phyloP scores from a whole-genome alignment of 1,140 invertebrate genomes.

The Euwallacea fornicatus region DNA sequence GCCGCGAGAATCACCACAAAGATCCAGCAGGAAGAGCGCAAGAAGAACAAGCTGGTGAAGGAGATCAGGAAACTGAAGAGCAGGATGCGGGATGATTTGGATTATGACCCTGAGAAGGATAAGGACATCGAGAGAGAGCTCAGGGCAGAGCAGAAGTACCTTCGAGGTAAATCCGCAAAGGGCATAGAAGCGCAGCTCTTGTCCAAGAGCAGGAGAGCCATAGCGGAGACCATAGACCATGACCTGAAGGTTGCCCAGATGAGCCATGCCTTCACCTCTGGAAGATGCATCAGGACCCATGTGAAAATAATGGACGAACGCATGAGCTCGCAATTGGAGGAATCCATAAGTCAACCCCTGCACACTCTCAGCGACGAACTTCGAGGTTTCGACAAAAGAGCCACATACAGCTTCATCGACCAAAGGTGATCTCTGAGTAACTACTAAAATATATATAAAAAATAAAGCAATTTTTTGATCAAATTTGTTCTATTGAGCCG shows the following conservation, averaged over 20 bases:
- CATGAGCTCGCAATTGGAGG: slow-evolving; percentile 53
- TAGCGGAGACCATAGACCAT: slow-evolving; percentile 54
- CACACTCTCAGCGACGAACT: slow-evolving; percentile 62
- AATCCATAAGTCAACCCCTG: slow-evolving; percentile 60
- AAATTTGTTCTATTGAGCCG: slow-evolving; percentile 1
- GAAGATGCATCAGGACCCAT: slow-evolving; percentile 44
- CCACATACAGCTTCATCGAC: slow-evolving; percentile 61
- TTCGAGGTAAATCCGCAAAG: slow-evolving; percentile 72
- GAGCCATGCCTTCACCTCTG: slow-evolving; percentile 50
- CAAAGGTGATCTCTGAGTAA: slow-evolving; percentile 59
- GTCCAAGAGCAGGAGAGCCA: slow-evolving; percentile 62
- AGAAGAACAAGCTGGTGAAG: slow-evolving; percentile 44
- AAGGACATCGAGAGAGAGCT: slow-evolving; percentile 48
- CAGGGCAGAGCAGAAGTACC: slow-evolving; percentile 56
- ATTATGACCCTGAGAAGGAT: slow-evolving; percentile 45
- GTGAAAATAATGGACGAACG: slow-evolving; percentile 55
- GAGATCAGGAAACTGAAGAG: slow-evolving; percentile 47
- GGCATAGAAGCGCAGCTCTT: slow-evolving; percentile 69
- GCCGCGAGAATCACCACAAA: slow-evolving; percentile 45
- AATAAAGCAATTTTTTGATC: background rate
- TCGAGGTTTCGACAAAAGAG: slow-evolving; percentile 63
- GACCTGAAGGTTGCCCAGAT: slow-evolving; percentile 53
- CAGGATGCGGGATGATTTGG: slow-evolving; percentile 47
- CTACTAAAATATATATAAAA: background rate
- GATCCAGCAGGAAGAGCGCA: slow-evolving; percentile 40